Evolutionary conservation across 2,113 vertebrate species (phyloP), one percentile per base, ranked within the genome.

Genomic region (Thunnus thynnus): DNA sequence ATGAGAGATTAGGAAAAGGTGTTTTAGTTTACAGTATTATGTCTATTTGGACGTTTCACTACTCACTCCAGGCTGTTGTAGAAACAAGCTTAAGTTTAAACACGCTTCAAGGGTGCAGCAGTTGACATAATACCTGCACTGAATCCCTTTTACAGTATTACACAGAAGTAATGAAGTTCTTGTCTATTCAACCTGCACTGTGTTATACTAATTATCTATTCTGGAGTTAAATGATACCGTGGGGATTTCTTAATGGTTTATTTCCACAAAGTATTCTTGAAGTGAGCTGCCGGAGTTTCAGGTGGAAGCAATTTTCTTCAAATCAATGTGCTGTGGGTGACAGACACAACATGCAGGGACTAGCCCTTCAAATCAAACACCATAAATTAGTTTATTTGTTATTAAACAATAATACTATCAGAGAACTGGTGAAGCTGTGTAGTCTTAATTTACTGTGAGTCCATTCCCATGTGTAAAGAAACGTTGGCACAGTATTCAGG

Each of bases 271-370:
- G 30, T 55, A 11, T 1, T 54, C 14, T 11, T 56, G 10, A 67
- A 25, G 54, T 6, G 20, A 27, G 18, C 57, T 22, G 46, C 61
- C 18, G 27, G 72, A 62, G 48, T 16, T 47, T 61, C 58, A 71
- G 51, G 54, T 82, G 79, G 74, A 77, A 88, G 18, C 60, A 13
- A 79, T 85, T 85, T 76, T 17, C 47, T 25, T 56, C 51, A 66
- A 56, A 51, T 30, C 14, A 47, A 41, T 13, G 18, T 22, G 13
- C 61, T 77, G 51, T 16, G n/a, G 22, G 36, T 68, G 61, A 64
- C 7, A 7, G 18, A 73, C 17, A 48, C 12, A 2, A 25, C 27
- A 17, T 17, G 16, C 18, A 56, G 54, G 54, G 58, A 44, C 3
- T n/a, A 14, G 7, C 7, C 20, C 44, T 77, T 12, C 0, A 57